Percentiles rank a stretch among this genome's conserved stretches.
phyloP scores from a whole-genome alignment of 1,140 invertebrate genomes.

The Dryas iulia region DNA sequence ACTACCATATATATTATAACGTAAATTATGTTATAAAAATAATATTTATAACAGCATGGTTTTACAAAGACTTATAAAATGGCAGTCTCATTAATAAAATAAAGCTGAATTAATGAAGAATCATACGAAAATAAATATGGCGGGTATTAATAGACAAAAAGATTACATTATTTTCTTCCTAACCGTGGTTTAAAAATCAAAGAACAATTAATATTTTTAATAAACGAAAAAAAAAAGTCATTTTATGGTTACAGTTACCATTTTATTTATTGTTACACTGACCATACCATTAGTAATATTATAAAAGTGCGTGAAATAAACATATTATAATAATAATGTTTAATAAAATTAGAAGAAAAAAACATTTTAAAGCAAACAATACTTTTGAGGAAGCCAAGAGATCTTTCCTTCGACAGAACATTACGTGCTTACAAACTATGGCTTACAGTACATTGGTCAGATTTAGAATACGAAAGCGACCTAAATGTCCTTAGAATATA shows the following conservation, averaged over 20 bases:
- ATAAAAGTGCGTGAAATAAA: constrained; percentile 6
- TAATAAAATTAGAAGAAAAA: background rate
- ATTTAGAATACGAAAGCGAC: constrained; percentile 14
- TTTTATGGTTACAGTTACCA: background rate
- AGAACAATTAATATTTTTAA: too few relatives aligned
- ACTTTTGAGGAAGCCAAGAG: constrained; percentile 2
- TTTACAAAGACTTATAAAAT: background rate
- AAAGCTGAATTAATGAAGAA: background rate
- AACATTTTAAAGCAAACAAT: background rate
- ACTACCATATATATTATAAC: background rate
- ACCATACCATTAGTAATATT: background rate
- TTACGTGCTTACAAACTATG: constrained; percentile 20
- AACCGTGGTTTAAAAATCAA: too few relatives aligned
- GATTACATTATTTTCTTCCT: too few relatives aligned
- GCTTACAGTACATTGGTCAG: constrained; percentile 9
- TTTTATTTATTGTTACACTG: background rate
- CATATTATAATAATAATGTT: background rate
- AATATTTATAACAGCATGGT: background rate
- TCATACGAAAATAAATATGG: background rate
- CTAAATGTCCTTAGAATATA: background rate
- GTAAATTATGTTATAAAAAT: background rate
- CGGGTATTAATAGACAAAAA: background rate
- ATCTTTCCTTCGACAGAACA: constrained; percentile 10
- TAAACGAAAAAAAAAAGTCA: too few relatives aligned
- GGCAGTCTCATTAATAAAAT: background rate